Evolutionary conservation across 2,797 vertebrate genomes (phyloP), one percentile per base, ranked within the genome.

Genomic region (Myotis pilosus): DNA sequence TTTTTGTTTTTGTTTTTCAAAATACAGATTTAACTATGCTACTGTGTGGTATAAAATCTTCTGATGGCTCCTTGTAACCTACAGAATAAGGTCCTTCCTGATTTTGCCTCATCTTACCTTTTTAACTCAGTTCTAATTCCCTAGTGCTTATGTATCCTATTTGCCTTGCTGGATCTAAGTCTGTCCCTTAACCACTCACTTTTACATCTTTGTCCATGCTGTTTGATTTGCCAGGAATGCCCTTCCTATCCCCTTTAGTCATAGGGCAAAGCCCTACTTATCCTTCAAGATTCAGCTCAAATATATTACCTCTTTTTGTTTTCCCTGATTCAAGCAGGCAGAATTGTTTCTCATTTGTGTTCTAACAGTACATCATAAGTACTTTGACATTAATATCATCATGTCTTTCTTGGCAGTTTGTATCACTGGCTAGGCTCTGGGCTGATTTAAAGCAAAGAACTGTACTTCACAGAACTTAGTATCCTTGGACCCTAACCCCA

Each of bases 11-110:
- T 47, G 41, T 49, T 49, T 87, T 51, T 5, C 9, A 66, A 80
- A 86, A 69, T 38, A 57, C 68, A 38, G 13, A 72, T 30, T 20
- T 83, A 38, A 82, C 78, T 60, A 3, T 94, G 84, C 20, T 28
- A 89, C 93, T 96, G 76, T 92, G 60, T 89, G 23, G 20, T 87
- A 71, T 93, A 83, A 88, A 94, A 87, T 80, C 20, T 88, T 87
- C 19, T n/a, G 30, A 15, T 75, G 33, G 44, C 41, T 91, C 13
- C 55, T 95, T 91, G 64, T 87, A 22, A 62, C 55, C 28, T 92
- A 28, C 38, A 84, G 23, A 83, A 69, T 76, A 87, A 84, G 28
- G 13, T 79, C 66, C 72, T 92, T 94, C 74, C 80, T 82, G 44
- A 53, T 88, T 90, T 33, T 95, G 62, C 49, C 47, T 83, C 57